Conservation (phyloP, 2,888 invertebrate species). For the Laothoe populi region DNA sequence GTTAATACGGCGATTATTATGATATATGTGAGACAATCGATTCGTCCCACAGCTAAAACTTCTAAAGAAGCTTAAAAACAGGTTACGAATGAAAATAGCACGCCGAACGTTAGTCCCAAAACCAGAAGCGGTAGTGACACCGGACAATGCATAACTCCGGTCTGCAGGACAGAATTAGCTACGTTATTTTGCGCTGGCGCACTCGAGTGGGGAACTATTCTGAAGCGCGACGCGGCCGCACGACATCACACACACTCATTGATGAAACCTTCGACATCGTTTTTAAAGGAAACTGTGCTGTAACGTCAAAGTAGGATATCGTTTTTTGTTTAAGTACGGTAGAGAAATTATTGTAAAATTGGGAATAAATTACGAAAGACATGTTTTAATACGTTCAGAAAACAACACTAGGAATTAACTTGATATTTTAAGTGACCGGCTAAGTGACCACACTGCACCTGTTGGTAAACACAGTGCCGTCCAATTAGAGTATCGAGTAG, state of each 20-base stretch:
- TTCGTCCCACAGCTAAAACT: constrained; percentile 29
- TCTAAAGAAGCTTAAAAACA: constrained; percentile 46
- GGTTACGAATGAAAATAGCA: constrained; percentile 57
- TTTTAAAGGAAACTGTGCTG: constrained; percentile 7
- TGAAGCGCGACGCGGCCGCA: constrained; percentile 27
- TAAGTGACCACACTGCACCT: too few relatives aligned
- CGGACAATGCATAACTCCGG: constrained; percentile 76
- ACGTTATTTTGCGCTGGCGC: constrained; percentile 65
- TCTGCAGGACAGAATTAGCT: constrained; percentile 72
- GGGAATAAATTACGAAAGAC: not conserved
- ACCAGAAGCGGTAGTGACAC: constrained; percentile 69
- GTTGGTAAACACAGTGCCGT: too few relatives aligned
- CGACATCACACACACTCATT: constrained; percentile 26
- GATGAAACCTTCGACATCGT: constrained; percentile 19
- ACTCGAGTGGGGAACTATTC: constrained; percentile 23
- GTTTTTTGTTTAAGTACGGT: too few relatives aligned
- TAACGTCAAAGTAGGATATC: not conserved
- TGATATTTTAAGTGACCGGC: too few relatives aligned
- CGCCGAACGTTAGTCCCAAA: constrained; percentile 60
- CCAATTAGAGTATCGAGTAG: too few relatives aligned
- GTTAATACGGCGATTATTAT: not conserved
- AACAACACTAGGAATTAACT: too few relatives aligned
- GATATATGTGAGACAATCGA: constrained; percentile 4
- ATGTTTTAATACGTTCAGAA: too few relatives aligned
- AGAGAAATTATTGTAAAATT: not conserved